Evolutionary conservation across 1,140 invertebrate species (phyloP).

Genomic region (Aphidius ervi): DNA sequence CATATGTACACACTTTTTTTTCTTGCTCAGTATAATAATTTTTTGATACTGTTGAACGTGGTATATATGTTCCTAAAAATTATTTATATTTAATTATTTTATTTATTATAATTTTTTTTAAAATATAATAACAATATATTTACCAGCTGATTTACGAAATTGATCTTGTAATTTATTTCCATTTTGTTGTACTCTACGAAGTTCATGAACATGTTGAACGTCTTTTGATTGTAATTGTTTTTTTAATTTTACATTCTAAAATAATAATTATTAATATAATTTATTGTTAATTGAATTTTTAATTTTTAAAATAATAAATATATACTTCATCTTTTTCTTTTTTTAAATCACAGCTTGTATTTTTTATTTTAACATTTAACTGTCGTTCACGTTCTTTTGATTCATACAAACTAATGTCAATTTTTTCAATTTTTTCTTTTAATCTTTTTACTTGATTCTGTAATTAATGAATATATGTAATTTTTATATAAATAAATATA

Average conservation of each 20-base stretch:
- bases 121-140: constrained; percentile 5
- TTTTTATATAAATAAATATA: constrained; percentile 8
- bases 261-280: constrained; percentile 4
- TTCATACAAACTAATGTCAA: constrained; percentile 23
- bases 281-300: background rate
- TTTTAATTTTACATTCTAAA: constrained; percentile 29
- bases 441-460: constrained; percentile 34
- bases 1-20: constrained; percentile 27
- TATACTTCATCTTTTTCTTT: constrained; percentile 32
- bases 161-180: constrained; percentile 32
- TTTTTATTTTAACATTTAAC: constrained; percentile 27
- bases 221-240: constrained; percentile 36
- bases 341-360: constrained; percentile 27
- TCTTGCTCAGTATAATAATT: constrained; percentile 26
- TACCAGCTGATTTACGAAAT: constrained; percentile 32
- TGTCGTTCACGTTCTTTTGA: constrained; percentile 30
- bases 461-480: background rate
- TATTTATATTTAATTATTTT: background rate
- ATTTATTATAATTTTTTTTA: too few relatives aligned
- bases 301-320: background rate
- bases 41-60: constrained; percentile 25
- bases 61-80: constrained; percentile 27
- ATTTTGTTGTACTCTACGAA: constrained; percentile 29
- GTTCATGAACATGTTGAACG: constrained; percentile 33
- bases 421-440: constrained; percentile 30